Evolutionary conservation across 1,140 invertebrate species (phyloP), one percentile per base, ranked within the genome.

Genomic region (Drepana arcuata): DNA sequence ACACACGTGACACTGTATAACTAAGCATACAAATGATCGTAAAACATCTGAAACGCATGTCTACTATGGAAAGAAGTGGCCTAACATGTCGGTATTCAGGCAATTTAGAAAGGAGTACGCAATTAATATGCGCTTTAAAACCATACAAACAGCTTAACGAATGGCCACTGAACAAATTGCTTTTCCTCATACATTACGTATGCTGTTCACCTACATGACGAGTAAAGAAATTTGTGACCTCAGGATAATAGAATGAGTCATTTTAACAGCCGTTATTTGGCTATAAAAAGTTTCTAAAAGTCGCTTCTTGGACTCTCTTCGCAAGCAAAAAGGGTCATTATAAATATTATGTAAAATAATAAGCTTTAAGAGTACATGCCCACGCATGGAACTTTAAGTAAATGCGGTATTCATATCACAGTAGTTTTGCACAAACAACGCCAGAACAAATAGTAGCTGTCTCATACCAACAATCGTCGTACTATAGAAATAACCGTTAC

Each of bases 231-330:
- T 73, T 73, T 66, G 61, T 74, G 44, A 51, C 61, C 55, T 42
- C 49, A 36, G 48, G 52, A 55, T 69, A 61, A 59, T 49, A 61
- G 60, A 34, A 63, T 72, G 69, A 78, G 36, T 74, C 73, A 78
- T 44, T 61, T 52, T 58, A 58, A 56, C 38, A 51, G 43, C 59
- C 46, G 58, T 72, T 66, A 58, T 50, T 47, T 52, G 47, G 41
- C 48, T 48, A 62, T 65, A 65, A 64, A 62, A 55, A 41, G 38
- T 48, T 50, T 56, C 36, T 47, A 46, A 38, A 41, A 44, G 30
- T 40, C 14, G 31, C 43, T 37, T 37, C 33, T 45, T 23, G 14
- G 14, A 39, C 35, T 38, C 15, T 26, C 16, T 38, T 35, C 14
- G 36, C 38, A 49, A 54, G 13, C 27, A 45, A 53, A 53, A 34